These are phyloP conservation scores for Lordiphosa fenestrarum DNA, from an alignment of 2,888 invertebrate species.

Conservation along the genomic window DNA sequence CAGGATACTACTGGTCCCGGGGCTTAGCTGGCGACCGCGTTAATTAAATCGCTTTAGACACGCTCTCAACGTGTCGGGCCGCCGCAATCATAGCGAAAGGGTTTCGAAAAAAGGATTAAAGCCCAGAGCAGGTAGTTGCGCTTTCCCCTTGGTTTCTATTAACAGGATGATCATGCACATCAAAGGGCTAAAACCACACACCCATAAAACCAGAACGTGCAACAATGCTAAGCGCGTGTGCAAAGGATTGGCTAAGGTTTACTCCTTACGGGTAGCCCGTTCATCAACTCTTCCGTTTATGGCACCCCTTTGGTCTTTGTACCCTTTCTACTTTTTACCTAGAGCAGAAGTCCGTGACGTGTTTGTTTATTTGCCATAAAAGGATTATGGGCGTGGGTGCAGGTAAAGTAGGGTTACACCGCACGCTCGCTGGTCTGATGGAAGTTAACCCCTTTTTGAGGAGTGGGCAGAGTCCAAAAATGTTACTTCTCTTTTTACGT, in stretches of 20 bases:
- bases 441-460: conserved; percentile 57
- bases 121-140: conserved; percentile 33
- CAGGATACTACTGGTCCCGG: conserved; percentile 21
- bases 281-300: conserved; percentile 64
- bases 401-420: conserved; percentile 61
- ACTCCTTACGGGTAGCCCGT: conserved; percentile 23
- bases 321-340: conserved; percentile 60
- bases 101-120: conserved; percentile 60
- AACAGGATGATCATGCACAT: conserved; percentile 78
- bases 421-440: conserved; percentile 39
- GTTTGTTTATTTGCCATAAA: conserved; percentile 77
- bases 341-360: conserved; percentile 37
- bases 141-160: conserved; percentile 64
- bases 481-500: neutral
- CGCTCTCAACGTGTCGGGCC: conserved; percentile 39
- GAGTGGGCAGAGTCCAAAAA: neutral
- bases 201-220: conserved; percentile 75
- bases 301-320: conserved; percentile 52
- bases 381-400: conserved; percentile 72
- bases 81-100: conserved; percentile 45
- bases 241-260: conserved; percentile 12
- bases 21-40: conserved; percentile 58
- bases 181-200: conserved; percentile 79
- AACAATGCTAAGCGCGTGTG: conserved; percentile 48
- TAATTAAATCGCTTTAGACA: conserved; percentile 76